Percentiles rank a stretch among this genome's conserved stretches.
Evolutionary conservation across 2,797 vertebrate species (phyloP).

Genomic region (Propithecus deckenii): DNA sequence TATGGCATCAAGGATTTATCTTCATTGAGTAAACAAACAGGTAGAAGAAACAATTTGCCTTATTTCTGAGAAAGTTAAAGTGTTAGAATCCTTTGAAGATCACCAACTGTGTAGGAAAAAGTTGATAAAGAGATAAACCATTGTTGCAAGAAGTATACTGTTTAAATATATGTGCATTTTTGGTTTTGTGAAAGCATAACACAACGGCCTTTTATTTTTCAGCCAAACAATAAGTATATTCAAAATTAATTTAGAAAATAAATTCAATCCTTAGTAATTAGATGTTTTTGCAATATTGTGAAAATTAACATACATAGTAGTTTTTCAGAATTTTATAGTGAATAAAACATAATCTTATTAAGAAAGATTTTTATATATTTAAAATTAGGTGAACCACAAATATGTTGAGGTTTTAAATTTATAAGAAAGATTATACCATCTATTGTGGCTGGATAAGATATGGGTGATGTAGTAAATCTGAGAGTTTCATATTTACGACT

Average conservation of each 20-base stretch:
- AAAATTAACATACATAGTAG: background rate
- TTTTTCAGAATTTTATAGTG: background rate
- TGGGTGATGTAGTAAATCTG: background rate
- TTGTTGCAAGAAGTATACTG: background rate
- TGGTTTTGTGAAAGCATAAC: background rate
- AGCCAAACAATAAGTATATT: background rate
- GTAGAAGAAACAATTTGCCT: background rate
- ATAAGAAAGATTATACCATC: background rate
- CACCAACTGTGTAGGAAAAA: background rate
- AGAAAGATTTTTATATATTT: background rate
- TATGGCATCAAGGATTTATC: background rate
- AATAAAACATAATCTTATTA: background rate
- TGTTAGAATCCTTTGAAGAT: background rate
- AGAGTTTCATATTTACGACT: background rate
- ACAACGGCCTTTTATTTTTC: background rate
- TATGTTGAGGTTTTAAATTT: background rate
- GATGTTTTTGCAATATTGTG: background rate
- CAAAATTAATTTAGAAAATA: background rate
- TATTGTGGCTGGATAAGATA: background rate
- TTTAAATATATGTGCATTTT: background rate
- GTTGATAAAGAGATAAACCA: background rate
- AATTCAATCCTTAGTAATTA: background rate
- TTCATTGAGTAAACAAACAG: background rate
- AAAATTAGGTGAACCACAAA: constrained; percentile 27
- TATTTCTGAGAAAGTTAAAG: background rate